phyloP scores from a whole-genome alignment of 1,140 invertebrate species.

The Ips typographus region DNA sequence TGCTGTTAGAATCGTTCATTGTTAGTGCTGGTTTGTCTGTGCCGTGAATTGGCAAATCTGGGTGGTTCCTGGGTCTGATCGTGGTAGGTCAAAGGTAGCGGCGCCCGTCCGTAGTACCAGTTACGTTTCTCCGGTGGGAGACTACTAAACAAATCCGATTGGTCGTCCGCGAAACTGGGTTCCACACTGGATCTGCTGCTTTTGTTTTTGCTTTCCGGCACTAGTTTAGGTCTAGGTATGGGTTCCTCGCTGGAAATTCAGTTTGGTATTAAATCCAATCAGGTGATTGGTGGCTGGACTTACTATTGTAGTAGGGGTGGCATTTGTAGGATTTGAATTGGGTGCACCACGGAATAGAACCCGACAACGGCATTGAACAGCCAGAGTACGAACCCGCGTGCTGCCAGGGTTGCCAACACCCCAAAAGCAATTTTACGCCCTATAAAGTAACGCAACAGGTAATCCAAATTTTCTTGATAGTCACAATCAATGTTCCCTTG shows the following conservation, averaged over 20 bases:
- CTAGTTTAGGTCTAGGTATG: slow-evolving; percentile 8
- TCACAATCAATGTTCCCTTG: background rate
- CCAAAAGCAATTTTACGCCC: slow-evolving; percentile 10
- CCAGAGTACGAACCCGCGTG: slow-evolving; percentile 8
- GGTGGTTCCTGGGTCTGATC: background rate
- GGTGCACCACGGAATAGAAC: background rate
- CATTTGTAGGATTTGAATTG: background rate
- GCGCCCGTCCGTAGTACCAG: slow-evolving; percentile 3
- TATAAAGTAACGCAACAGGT: background rate
- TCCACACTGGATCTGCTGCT: background rate
- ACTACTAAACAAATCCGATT: background rate
- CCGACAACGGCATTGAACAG: slow-evolving; percentile 7
- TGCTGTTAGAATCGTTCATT: too few relatives aligned
- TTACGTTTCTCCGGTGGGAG: background rate
- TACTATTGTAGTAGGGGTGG: slow-evolving; percentile 11
- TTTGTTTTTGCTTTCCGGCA: background rate
- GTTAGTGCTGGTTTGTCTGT: background rate
- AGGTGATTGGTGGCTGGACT: background rate
- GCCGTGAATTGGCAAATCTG: background rate
- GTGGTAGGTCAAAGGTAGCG: background rate
- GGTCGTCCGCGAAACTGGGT: background rate
- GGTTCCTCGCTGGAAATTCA: background rate
- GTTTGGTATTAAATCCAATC: background rate
- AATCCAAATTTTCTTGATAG: background rate
- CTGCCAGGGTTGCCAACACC: background rate